Evolutionary conservation across 2,113 vertebrate genomes (phyloP), one percentile per base, ranked within the genome.

Genomic region (Dromas ardeola): DNA sequence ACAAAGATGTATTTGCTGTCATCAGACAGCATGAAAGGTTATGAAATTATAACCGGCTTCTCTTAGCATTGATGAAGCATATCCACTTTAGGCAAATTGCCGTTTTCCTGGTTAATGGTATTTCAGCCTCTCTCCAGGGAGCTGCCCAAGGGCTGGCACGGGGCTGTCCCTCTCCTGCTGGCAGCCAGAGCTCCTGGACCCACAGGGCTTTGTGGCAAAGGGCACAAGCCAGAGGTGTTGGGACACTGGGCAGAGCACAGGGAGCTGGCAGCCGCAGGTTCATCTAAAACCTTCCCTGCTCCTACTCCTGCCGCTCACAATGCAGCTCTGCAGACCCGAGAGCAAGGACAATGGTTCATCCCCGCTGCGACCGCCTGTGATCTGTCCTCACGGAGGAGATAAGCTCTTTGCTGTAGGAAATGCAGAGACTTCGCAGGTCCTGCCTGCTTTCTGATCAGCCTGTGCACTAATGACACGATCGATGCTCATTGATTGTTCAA

Each of bases 131-230:
- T 82, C 38, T 72, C 65, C 58, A 4, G 80, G 32, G 70, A 74
- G 25, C 70, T 85, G 61, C 66, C 29, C 4, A 1, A 23, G 65
- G 71, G 72, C 56, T 2, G 7, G 1, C 1, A 5, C 1, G 8
- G 38, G 84, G 45, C 65, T 88, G 29, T 65, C 12, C 66, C 53
- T 3, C 3, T 26, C 20, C 34, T 19, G 4, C 27, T 23, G 55
- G 43, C 21, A 36, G 52, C 71, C 13, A 8, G 12, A 38, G 40
- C 73, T 86, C 38, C 84, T 19, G 5, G 73, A 30, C 59, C 45
- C 3, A 2, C 0, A 0, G 30, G 7, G 5, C 27, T 43, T 6
- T 2, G 34, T 0, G 3, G n/a, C 2, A 3, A 50, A 59, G 63
- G 47, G 36, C 34, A n/a, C 23, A 6, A 40, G 22, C 50, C 0